A percentile compares a stretch with the other conserved stretches of the same genome.
Evolutionary conservation across 2,113 vertebrate genomes (phyloP).

Genomic region (Myiozetetes cayanensis): DNA sequence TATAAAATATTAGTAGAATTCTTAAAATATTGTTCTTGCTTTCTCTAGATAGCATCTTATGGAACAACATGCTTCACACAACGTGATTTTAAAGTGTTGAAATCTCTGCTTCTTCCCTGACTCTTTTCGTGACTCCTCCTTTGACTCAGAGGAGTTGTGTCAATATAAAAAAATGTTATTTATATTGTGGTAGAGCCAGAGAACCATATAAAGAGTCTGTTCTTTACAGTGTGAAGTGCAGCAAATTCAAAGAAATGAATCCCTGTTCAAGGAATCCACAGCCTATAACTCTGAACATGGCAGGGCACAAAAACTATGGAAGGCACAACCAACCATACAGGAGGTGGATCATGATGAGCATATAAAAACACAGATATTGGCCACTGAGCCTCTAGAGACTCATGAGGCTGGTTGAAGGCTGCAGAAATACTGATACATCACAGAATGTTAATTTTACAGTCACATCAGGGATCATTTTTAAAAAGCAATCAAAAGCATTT

Average conservation of each 20-base stretch:
- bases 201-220: background rate
- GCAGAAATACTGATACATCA: background rate
- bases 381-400: background rate
- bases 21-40: background rate
- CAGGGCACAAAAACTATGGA: background rate
- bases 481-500: background rate
- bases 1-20: conserved; percentile 3
- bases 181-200: background rate
- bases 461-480: background rate
- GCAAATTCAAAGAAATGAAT: background rate
- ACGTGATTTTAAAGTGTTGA: background rate
- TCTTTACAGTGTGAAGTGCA: background rate
- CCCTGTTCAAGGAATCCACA: background rate
- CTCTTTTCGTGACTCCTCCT: background rate
- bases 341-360: background rate
- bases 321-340: background rate
- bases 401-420: background rate
- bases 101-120: background rate
- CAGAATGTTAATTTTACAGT: background rate
- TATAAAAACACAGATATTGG: background rate
- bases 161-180: background rate
- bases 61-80: background rate
- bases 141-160: background rate
- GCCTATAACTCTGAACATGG: background rate
- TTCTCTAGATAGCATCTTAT: background rate